Base-by-base conservation (phyloP, 2,113 vertebrate species). In the Pollimyrus isidori region DNA sequence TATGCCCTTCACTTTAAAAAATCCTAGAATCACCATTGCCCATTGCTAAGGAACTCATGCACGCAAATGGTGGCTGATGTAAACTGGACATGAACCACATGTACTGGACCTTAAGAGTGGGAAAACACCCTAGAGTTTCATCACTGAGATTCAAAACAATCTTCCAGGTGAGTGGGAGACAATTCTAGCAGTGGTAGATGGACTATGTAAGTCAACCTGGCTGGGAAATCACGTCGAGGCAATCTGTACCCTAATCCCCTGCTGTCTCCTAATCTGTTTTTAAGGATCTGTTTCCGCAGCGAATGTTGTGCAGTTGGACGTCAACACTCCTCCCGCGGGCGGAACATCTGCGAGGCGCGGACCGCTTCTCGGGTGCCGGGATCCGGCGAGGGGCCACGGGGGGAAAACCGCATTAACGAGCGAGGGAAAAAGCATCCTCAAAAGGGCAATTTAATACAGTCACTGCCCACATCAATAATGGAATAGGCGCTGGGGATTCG, bases 381-480 rank as follows among this genome's bases (percentile, higher is more conserved):
- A 53, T 87, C 35, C 19, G 10, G 30, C 13, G n/a, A 53, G 50
- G 87, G 21, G 87, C 52, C 87, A 62, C 35, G 3, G 35, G 35
- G 87, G 10, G 30, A n/a, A 87, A 62, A 23, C 56, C 15, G 39
- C 87, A 87, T 62, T 62, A 62, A 46, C 39, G 53, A 23, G 53
- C 3, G 35, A 23, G 21, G 87, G 85, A 21, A 21, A 48, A 42
- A 39, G 35, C 35, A 35, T 87, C 56, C 56, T 62, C 15, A 35
- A 62, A 65, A 45, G 56, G 56, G 42, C 21, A 45, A 62, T 87
- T 65, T 88, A 45, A n/a, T 69, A 23, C 52, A 50, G 49, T 87
- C n/a, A 58, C 87, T 26, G n/a, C 39, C 48, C 21, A 7, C 82
- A 84, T 87, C 50, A 87, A 56, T 87, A 87, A 87, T 53, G 85